Conservation (phyloP, 2,113 vertebrate genomes). For the Phodopus roborovskii region DNA sequence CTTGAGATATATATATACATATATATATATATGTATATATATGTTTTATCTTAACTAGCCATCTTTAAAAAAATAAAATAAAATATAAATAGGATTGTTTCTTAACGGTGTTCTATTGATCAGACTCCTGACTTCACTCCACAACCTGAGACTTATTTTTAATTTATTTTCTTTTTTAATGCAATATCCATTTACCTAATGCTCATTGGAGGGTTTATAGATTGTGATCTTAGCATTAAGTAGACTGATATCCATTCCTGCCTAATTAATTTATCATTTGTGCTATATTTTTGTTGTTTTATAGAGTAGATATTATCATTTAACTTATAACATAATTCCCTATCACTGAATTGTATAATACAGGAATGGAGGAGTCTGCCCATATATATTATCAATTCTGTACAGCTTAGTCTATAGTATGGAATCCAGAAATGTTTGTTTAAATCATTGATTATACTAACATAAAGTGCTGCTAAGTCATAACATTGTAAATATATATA, state of each 20-base stretch:
- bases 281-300: slow-evolving; percentile 2
- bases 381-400: background rate
- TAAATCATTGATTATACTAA: slow-evolving; percentile 17
- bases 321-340: background rate
- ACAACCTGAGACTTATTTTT: background rate
- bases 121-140: background rate
- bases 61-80: too few species aligned
- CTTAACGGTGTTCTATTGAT: background rate
- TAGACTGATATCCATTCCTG: background rate
- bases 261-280: slow-evolving; percentile 29
- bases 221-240: background rate
- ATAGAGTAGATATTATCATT: background rate
- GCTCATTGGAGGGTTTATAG: background rate
- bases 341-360: background rate
- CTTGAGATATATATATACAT: too few species aligned
- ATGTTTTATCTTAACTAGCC: background rate
- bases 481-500: background rate
- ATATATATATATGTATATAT: too few species aligned
- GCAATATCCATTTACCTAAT: background rate
- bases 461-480: background rate
- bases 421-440: slow-evolving; percentile 34
- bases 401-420: background rate
- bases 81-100: background rate
- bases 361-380: background rate
- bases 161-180: background rate